Evolutionary conservation across 2,888 invertebrate genomes (phyloP).

Genomic region (Sepiola atlantica): DNA sequence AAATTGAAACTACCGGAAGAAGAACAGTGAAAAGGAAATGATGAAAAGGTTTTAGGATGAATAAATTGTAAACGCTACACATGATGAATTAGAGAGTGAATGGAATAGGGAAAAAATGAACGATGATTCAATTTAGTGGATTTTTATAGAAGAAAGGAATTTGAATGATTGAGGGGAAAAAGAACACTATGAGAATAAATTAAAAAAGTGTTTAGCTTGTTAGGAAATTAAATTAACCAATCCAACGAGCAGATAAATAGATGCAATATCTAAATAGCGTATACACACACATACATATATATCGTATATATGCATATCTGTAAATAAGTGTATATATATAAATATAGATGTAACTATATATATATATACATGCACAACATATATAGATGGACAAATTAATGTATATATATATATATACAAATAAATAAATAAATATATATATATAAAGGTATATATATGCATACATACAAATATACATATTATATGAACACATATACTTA

Average conservation of each 20-base stretch:
- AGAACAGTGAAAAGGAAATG: not conserved
- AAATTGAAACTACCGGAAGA: not conserved
- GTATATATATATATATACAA: not conserved
- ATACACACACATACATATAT: no score
- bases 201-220: not conserved
- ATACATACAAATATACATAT: not conserved
- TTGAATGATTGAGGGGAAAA: not conserved
- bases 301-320: no score
- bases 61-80: not conserved
- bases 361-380: not conserved
- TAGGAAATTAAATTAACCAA: not conserved
- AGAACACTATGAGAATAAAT: not conserved
- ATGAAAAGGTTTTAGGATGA: not conserved
- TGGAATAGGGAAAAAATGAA: not conserved
- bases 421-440: not conserved
- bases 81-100: not conserved
- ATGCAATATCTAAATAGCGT: not conserved
- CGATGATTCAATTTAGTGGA: not conserved
- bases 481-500: not conserved
- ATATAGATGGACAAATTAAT: not conserved
- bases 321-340: no score
- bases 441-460: not conserved
- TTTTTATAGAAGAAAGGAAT: not conserved
- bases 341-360: no score
- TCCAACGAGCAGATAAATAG: not conserved